Base-by-base conservation (phyloP, 2,888 invertebrate species). In the Dyspetes luteomarginatus region DNA sequence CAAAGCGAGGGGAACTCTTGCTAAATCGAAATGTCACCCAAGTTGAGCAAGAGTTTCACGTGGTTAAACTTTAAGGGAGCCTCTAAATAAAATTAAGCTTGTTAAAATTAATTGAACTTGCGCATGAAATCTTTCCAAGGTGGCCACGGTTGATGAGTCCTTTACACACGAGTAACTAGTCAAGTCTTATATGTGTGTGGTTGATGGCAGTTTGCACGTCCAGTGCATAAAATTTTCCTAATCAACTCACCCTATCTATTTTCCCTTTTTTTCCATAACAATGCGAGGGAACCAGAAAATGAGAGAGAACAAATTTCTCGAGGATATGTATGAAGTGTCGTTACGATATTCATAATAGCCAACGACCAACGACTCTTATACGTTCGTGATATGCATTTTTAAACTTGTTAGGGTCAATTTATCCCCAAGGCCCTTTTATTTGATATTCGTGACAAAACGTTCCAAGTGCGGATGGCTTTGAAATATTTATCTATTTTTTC, bases 321-420 rank as follows among this genome's bases (percentile, higher is more conserved):
- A 24, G 64, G 45, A 71, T 48, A 28, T 19, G 15, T 17, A 71
- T 71, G 48, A 48, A 71, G 71, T 56, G 62, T 48, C 45, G 56
- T 48, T 36, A 17, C 48, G 7, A 30, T 71, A 24, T 50, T 26
- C 56, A 48, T 56, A 45, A 64, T 28, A 65, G 19, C 15, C 36
- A 50, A 12, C 48, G 26, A 52, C 15, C 22, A 36, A 48, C 62
- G 69, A 69, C 52, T 43, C 71, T 50, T 26, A 41, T 26, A 48
- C 48, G 64, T 71, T 43, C 45, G 24, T 26, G 55, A 26, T 36
- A 24, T 65, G 71, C 56, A n/a, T n/a, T 56, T 22, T 77, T 64
- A 56, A 62, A 71, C 15, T 56, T 65, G n/a, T 30, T 52, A 15
- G 67, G n/a, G 7, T 48, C 19, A 15, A 48, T 64, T 65, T 71